Evolutionary conservation across 30 jellyfish, hydroid and myxozoan genomes (phyloP), one percentile per base, ranked within the genome.

Genomic region (Aurelia sp.): DNA sequence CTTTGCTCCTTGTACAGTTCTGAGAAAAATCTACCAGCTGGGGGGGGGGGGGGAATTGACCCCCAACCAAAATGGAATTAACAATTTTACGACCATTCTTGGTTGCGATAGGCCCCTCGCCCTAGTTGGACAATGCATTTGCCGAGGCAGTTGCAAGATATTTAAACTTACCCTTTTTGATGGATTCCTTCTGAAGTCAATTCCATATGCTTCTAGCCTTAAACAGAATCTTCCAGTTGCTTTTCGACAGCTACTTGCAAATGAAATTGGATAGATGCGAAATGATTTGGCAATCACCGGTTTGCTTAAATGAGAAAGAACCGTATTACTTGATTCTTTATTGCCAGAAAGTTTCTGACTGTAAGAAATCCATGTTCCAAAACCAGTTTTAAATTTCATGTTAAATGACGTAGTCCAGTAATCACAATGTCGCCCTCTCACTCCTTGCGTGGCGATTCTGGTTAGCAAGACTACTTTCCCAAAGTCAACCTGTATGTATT

Each of bases 251-350:
- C 44, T 62, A 8, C 41, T 62, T 33, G n/a, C 94, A 24, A 31
- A 60, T 9, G 53, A 88, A 3, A 62, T 22, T 9, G 97, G 97
- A 41, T 69, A 13, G 4, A 89, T 65, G n/a, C 97, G 97, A 74
- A 89, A 15, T 40, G 74, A 47, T 41, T 65, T 58, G 15, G 92
- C 81, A 16, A 60, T 20, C 20, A 87, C 40, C 16, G 90, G 80
- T 18, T 21, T 40, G 11, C 41, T 13, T 21, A 76, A 76, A 52
- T 67, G 15, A 3, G 44, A 6, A 7, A 17, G 7, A 12, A 59
- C 31, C 47, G 77, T 33, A 60, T 64, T 69, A 53, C 50, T 31
- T 38, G 82, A 83, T 74, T 72, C 40, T 1, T 16, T 65, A 55
- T 70, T 72, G 20, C 74, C 84, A 12, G 64, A 13, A 38, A 58